Conservation (phyloP, 2,797 vertebrate genomes). For the Acanthornis magna region DNA sequence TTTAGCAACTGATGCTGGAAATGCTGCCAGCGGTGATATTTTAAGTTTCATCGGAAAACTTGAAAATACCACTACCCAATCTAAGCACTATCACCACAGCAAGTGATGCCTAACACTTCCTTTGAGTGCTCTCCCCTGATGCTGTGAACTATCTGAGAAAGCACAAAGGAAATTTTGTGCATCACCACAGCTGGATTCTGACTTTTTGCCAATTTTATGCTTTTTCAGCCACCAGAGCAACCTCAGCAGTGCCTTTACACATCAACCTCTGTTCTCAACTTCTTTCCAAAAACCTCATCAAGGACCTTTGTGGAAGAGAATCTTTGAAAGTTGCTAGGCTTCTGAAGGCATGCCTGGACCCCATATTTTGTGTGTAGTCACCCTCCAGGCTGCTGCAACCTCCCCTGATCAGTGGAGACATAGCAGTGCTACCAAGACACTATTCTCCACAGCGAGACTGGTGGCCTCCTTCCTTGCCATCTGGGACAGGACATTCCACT, state of each 20-base stretch:
- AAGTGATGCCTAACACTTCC: neutral
- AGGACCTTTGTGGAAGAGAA: neutral
- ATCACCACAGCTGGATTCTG: neutral
- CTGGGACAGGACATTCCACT: neutral
- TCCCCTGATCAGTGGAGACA: neutral
- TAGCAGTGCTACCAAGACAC: neutral
- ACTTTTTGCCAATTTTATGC: neutral
- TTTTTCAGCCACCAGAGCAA: neutral
- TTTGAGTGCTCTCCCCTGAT: neutral
- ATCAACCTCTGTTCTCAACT: neutral
- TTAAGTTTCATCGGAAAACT: conserved; percentile 2
- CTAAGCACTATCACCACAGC: neutral
- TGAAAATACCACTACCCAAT: conserved; percentile 15
- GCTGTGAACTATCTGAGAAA: neutral
- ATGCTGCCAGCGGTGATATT: conserved; percentile 26
- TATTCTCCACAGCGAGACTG: neutral
- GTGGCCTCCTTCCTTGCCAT: neutral
- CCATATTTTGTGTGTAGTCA: neutral
- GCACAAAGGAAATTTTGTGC: neutral
- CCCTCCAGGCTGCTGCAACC: neutral
- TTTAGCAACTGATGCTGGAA: conserved; percentile 25
- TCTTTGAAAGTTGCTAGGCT: neutral
- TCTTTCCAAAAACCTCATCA: neutral
- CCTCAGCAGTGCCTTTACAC: neutral
- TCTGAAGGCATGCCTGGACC: neutral